Conservation (phyloP, 2,797 vertebrate genomes). For the Gymnothorax reevesii region DNA sequence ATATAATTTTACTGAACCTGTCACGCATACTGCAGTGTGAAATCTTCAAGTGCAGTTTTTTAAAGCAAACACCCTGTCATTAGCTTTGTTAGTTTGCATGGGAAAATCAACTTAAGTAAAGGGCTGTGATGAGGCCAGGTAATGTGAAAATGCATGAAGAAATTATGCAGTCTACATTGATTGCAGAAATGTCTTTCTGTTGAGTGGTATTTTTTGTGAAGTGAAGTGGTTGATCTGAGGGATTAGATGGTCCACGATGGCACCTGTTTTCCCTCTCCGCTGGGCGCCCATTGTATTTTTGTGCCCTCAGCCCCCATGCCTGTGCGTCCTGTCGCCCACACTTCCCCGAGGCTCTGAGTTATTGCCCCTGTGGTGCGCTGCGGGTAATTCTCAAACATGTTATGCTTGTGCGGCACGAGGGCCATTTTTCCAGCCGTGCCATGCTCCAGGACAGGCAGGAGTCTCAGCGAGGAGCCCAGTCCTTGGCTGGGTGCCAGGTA, state of each 20-base stretch:
- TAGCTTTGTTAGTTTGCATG: background rate
- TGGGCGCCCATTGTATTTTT: background rate
- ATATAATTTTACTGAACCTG: background rate
- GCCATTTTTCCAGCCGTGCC: background rate
- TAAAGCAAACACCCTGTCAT: background rate
- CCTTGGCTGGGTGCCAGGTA: background rate
- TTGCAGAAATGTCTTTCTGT: background rate
- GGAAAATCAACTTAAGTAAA: background rate
- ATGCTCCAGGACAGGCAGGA: background rate
- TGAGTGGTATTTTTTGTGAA: background rate
- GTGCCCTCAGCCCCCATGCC: background rate
- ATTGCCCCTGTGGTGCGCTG: background rate
- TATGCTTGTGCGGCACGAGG: background rate
- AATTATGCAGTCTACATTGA: background rate
- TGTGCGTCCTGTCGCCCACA: too few relatives aligned
- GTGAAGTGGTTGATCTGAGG: background rate
- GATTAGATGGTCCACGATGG: background rate
- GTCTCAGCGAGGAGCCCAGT: background rate
- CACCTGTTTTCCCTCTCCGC: background rate
- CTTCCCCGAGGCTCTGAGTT: background rate
- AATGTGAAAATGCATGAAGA: background rate
- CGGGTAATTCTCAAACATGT: background rate
- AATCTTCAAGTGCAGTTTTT: background rate
- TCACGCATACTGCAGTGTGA: background rate
- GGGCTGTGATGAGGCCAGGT: background rate